A percentile compares a stretch with the other conserved stretches of the same genome.
Evolutionary conservation across 2,797 vertebrate genomes (phyloP).

Genomic region (Streptopelia turtur): DNA sequence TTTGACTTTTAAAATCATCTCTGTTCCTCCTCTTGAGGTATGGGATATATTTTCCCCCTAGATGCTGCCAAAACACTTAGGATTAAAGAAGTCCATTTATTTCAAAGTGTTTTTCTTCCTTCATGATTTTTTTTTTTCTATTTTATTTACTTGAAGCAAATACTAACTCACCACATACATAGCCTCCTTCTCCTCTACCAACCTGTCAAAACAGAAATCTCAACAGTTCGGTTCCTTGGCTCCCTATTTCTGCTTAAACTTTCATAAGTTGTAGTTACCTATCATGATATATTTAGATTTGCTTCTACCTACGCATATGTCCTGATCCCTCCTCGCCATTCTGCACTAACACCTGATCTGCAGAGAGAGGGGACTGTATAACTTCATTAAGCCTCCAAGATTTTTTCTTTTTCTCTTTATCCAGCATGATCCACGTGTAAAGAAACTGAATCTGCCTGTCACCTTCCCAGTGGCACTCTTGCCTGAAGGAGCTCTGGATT

Average conservation of each 20-base stretch:
- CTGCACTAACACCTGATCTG: not conserved
- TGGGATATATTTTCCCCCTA: not conserved
- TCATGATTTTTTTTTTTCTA: not conserved
- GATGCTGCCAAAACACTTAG: not conserved
- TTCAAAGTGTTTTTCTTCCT: not conserved
- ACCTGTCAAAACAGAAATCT: not conserved
- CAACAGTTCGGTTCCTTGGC: not conserved
- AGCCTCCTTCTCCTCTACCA: not conserved
- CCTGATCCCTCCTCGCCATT: not conserved
- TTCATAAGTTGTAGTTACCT: not conserved
- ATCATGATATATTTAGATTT: not conserved
- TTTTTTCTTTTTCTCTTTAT: not conserved
- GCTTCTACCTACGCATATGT: not conserved
- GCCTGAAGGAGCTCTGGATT: not conserved
- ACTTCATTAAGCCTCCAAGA: not conserved
- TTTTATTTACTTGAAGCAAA: not conserved
- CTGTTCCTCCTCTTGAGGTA: not conserved
- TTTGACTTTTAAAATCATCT: not conserved
- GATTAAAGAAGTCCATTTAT: not conserved
- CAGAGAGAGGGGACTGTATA: not conserved
- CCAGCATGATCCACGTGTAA: not conserved
- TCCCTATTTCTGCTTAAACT: not conserved
- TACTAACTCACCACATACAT: not conserved
- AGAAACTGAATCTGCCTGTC: not conserved
- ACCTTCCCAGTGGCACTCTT: not conserved